Base-by-base conservation (phyloP, 2,888 invertebrate species). In the Coleophora flavipennella region DNA sequence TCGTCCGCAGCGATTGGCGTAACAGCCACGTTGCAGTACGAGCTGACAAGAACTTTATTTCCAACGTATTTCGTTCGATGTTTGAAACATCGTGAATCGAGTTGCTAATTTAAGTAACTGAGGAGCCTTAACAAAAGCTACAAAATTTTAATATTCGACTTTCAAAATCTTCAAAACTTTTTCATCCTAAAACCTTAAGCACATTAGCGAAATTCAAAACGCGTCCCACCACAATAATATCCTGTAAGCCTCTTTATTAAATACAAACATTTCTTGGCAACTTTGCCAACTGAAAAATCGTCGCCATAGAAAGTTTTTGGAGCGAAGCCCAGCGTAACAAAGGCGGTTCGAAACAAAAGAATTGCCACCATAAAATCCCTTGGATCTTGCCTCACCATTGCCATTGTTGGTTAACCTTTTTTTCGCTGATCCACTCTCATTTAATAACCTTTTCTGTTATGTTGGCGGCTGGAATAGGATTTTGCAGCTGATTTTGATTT, bases 341-440 rank as follows among this genome's bases (percentile, higher is more conserved):
- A 63, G 55, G 64, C 50, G 48, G 54, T 41, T 43, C 45, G 51
- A 65, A 76, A 75, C 70, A 77, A 69, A 57, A 64, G 50, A 51
- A 41, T 45, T 44, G 52, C 62, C 60, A 51, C 59, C 59, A 62
- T 62, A 65, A 72, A 59, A 50, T 46, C 58, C 62, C 55, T 46
- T 49, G 63, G 61, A 66, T 69, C 67, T 68, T 66, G 62, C 63
- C 63, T 58, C 63, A 63, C 67, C 63, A 65, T 70, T 60, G 72
- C 73, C 69, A 71, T 74, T 75, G 68, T 73, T 59, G 53, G 63
- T 61, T 67, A 70, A 77, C 76, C 71, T 74, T 76, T 73, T 71
- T 48, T 65, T 31, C 64, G 64, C 57, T 67, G 64, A 72, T 70
- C 69, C 68, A 67, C 67, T 75, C 58, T 55, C 58, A 61, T 66